phyloP scores from a whole-genome alignment of 1,140 invertebrate species.

The Drosophila bifasciata region DNA sequence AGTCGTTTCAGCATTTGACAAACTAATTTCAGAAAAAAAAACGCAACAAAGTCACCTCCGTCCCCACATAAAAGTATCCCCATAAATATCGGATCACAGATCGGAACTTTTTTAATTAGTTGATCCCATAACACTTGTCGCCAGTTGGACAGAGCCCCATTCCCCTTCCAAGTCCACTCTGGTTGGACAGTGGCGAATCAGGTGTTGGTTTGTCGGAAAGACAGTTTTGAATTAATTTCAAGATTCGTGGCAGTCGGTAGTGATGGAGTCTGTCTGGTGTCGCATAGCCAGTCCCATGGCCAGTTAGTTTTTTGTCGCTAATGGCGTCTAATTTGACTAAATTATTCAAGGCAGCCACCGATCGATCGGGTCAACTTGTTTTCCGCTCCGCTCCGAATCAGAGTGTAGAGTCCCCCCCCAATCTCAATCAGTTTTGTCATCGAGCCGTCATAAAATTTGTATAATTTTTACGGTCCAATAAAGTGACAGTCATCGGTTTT shows the following conservation, averaged over 20 bases:
- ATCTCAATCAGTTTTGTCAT: conserved; percentile 76
- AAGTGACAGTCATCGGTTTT: conserved; percentile 74
- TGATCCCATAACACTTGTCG: conserved; percentile 43
- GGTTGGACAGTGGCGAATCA: conserved; percentile 61
- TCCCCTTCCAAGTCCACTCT: background rate
- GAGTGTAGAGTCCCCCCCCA: too few species aligned
- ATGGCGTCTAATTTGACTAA: conserved; percentile 78
- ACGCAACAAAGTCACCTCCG: conserved; percentile 55
- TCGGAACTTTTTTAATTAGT: conserved; percentile 62
- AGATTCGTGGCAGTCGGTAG: conserved; percentile 6
- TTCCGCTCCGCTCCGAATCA: conserved; percentile 20
- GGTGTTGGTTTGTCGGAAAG: conserved; percentile 48
- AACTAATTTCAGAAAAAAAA: conserved; percentile 60
- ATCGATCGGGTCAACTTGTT: conserved; percentile 47
- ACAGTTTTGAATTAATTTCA: conserved; percentile 26
- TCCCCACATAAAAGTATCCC: conserved; percentile 31
- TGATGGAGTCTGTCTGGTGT: conserved; percentile 22
- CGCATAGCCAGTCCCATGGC: conserved; percentile 13
- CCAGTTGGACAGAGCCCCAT: conserved; percentile 25
- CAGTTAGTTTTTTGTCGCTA: conserved; percentile 45
- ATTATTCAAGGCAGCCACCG: conserved; percentile 70
- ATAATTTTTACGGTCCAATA: conserved; percentile 76
- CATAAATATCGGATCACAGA: conserved; percentile 55
- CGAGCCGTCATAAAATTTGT: conserved; percentile 77
- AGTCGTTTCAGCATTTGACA: conserved; percentile 65